phyloP scores from a whole-genome alignment of 2,888 invertebrate species.

The Blastobasis adustella region DNA sequence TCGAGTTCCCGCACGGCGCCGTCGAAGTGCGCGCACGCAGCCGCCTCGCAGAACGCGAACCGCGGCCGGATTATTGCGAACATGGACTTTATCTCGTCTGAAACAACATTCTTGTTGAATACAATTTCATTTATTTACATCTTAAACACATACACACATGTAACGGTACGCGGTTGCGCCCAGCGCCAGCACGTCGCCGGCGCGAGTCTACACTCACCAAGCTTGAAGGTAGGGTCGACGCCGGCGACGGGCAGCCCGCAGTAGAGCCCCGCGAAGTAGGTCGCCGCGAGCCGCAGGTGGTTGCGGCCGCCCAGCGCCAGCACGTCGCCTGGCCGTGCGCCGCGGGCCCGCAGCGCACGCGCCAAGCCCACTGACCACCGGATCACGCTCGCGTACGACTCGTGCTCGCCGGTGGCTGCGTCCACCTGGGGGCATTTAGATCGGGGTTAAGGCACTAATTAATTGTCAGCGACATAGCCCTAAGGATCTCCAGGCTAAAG shows the following conservation, averaged over 20 bases:
- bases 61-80: not conserved
- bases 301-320: not conserved
- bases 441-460: too few relatives aligned
- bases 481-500: too few relatives aligned
- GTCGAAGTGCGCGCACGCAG: not conserved
- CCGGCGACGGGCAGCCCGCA: not conserved
- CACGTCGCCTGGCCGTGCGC: not conserved
- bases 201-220: conserved; percentile 14
- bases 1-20: not conserved
- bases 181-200: conserved; percentile 48
- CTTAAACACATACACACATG: too few relatives aligned
- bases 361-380: not conserved
- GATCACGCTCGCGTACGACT: not conserved
- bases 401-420: not conserved
- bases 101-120: not conserved
- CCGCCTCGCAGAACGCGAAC: not conserved
- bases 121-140: too few relatives aligned
- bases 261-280: not conserved
- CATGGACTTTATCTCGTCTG: not conserved
- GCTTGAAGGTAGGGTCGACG: not conserved
- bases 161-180: conserved; percentile 51
- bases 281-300: not conserved
- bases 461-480: too few relatives aligned
- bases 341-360: not conserved
- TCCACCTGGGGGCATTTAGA: not conserved